phyloP scores from a whole-genome alignment of 2,113 vertebrate species.

The Sphaerodactylus townsendi region DNA sequence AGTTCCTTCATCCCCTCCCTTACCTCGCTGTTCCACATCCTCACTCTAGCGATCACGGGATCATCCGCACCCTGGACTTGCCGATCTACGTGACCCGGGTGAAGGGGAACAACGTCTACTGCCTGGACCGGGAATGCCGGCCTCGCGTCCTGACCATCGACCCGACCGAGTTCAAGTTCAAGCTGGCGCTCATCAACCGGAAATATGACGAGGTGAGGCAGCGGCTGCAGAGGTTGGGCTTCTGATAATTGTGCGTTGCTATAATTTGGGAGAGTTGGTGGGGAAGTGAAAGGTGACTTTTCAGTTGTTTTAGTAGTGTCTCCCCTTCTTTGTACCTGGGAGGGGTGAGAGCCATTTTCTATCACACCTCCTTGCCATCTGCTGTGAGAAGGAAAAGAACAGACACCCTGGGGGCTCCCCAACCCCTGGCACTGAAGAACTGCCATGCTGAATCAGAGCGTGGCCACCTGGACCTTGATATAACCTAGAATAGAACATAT shows the following conservation, averaged over 20 bases:
- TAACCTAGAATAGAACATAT: too few species aligned
- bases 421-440: too few species aligned
- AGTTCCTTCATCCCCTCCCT: neutral
- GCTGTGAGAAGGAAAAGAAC: neutral
- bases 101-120: constrained; percentile 94
- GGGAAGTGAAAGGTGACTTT: too few species aligned
- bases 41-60: constrained; percentile 84
- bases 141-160: constrained; percentile 95
- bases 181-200: constrained; percentile 93
- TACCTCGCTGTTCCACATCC: neutral
- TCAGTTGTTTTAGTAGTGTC: neutral
- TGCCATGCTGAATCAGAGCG: too few species aligned
- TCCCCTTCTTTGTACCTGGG: neutral
- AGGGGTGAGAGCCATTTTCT: neutral
- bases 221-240: fast-evolving
- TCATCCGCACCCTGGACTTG: constrained; percentile 95
- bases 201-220: constrained; percentile 92
- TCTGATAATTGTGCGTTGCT: neutral
- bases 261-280: neutral
- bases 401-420: too few species aligned
- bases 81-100: constrained; percentile 96
- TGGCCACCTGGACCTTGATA: too few species aligned
- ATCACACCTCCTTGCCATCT: neutral
- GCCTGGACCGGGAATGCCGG: constrained; percentile 91
- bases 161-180: constrained; percentile 96